These are phyloP conservation scores for Scophthalmus maximus DNA, from an alignment of 2,113 vertebrate species.

Conservation along the genomic window DNA sequence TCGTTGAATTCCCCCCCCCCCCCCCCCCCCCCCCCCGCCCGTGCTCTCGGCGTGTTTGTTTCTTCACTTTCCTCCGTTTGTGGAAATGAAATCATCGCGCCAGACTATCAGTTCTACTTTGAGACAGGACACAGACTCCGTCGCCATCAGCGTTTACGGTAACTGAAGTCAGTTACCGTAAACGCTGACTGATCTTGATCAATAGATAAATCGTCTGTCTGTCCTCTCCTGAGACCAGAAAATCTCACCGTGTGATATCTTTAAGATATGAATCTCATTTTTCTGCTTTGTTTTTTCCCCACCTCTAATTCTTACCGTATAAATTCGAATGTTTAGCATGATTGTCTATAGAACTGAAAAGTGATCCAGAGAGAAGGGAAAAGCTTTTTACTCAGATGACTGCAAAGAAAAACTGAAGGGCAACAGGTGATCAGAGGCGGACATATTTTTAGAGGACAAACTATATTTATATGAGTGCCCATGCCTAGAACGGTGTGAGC, in stretches of 20 bases:
- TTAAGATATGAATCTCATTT: conserved; percentile 42
- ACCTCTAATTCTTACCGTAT: conserved; percentile 5
- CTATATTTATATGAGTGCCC: conserved; percentile 80
- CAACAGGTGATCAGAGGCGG: conserved; percentile 68
- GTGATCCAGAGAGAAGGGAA: conserved; percentile 57
- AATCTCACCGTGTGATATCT: conserved; percentile 74
- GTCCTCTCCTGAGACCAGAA: conserved; percentile 52
- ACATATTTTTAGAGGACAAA: conserved; percentile 79
- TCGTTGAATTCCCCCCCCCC: background rate
- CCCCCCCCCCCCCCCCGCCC: too few relatives aligned
- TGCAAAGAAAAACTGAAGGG: conserved; percentile 64
- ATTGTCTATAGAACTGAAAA: conserved; percentile 58
- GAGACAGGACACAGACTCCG: background rate
- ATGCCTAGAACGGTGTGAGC: conserved; percentile 63
- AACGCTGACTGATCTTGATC: too few relatives aligned
- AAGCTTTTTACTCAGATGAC: conserved; percentile 64
- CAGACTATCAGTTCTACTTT: conserved; percentile 1
- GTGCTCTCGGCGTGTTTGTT: background rate
- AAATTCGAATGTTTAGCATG: conserved; percentile 26
- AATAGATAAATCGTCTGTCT: background rate
- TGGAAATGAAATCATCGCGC: conserved; percentile 34
- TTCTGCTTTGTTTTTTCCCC: too few relatives aligned
- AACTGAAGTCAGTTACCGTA: background rate
- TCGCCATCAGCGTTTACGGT: background rate
- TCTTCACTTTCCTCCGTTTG: background rate